Evolutionary conservation across 2,113 vertebrate genomes (phyloP).

Genomic region (Ictidomys tridecemlineatus): DNA sequence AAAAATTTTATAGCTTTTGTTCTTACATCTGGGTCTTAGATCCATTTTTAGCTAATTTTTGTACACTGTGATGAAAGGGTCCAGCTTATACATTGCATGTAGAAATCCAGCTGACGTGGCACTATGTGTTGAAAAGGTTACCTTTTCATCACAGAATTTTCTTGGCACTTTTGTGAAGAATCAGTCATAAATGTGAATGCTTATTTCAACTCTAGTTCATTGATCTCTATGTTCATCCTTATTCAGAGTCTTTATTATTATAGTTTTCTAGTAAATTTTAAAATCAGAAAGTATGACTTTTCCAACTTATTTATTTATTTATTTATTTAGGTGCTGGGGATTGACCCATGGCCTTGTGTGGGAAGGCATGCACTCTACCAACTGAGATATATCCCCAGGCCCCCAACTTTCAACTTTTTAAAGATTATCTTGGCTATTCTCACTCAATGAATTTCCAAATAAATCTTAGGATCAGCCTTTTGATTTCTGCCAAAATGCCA

Average conservation of each 20-base stretch:
- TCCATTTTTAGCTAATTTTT: not conserved
- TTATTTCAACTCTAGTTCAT: not conserved
- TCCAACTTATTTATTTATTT: not conserved
- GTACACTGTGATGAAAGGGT: not conserved
- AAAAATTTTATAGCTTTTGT: not conserved
- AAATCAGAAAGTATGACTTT: not conserved
- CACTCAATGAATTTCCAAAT: not conserved
- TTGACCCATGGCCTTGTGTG: too few species aligned
- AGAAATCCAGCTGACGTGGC: not conserved
- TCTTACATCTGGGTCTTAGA: not conserved
- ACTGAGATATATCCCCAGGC: too few species aligned
- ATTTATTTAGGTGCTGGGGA: too few species aligned
- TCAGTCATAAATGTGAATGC: not conserved
- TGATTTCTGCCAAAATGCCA: not conserved
- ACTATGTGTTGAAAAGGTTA: not conserved
- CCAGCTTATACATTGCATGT: not conserved
- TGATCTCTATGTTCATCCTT: not conserved
- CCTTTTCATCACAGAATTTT: not conserved
- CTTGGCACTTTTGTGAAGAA: not conserved
- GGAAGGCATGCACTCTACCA: too few species aligned
- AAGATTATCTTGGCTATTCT: not conserved
- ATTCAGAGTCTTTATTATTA: not conserved
- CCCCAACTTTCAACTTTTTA: not conserved
- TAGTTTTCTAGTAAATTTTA: not conserved
- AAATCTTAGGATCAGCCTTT: not conserved